Base-by-base conservation (phyloP, 2,797 vertebrate genomes). In the Sebastes hubbsi region DNA sequence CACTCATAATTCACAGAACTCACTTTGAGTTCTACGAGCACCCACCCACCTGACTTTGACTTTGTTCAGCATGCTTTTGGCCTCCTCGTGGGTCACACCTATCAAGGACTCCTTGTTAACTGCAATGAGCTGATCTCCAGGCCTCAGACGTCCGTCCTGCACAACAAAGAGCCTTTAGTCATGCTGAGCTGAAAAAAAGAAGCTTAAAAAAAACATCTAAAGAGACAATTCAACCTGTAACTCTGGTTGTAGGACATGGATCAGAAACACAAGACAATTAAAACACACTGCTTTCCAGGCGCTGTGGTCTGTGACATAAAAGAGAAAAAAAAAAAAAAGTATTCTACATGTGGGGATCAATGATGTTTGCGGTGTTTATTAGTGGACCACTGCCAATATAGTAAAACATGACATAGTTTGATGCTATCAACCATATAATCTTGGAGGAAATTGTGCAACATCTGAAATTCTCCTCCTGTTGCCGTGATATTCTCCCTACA, bases 31-130 rank as follows among this genome's bases (percentile, higher is more conserved):
- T 24, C 6, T 61, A 25, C 14, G 6, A 25, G 46, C 38, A 29
- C 52, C 4, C 30, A 60, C 87, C 49, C 81, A 98, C 97, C 97
- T 96, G 88, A 95, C 87, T 84, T 97, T 96, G 85, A 95, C 95
- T 94, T 96, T 97, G 90, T 94, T 96, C 80, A 97, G 86, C 78
- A 97, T 92, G 88, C 94, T 94, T 87, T 96, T 97, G 82, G 97
- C 97, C 90, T 98, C 97, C 83, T 98, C 97, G 0, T 97, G 89
- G 0, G 97, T 98, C 79, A 97, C 92, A 20, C 97, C 97, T 84
- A 98, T 96, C 83, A 98, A 84, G 2, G 97, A 97, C 88, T 98
- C 97, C 89, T 96, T 97, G 78, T 97, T 97, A 77, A 98, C 95
- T 38, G 97, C 96, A 0, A 98, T 96, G 24, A 98, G 95, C 77